These are phyloP conservation scores for Epistrophella euchroma DNA, from an alignment of 2,888 invertebrate genomes.

Conservation along the genomic window DNA sequence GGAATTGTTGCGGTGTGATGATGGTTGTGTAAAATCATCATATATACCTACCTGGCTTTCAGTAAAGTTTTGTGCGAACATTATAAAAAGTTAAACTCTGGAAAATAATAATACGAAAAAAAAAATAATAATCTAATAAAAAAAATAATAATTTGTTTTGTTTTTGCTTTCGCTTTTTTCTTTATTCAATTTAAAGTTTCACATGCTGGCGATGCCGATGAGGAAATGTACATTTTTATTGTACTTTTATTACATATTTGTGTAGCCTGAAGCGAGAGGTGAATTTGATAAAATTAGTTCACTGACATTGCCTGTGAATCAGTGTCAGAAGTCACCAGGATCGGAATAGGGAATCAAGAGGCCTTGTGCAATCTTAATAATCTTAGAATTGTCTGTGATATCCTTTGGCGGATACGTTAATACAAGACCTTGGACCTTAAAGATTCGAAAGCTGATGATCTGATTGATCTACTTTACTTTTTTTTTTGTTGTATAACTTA, in stretches of 20 bases:
- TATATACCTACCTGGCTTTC: not conserved
- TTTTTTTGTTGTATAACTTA: no score
- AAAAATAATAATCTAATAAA: constrained; percentile 27
- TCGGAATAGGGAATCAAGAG: not conserved
- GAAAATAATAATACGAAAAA: constrained; percentile 37
- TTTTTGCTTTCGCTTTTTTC: constrained; percentile 34
- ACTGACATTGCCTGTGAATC: constrained; percentile 13
- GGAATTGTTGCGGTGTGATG: constrained; percentile 18
- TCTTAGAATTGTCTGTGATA: no score
- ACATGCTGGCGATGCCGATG: not conserved
- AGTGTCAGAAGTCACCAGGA: not conserved
- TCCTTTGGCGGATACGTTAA: no score
- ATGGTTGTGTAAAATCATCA: constrained; percentile 27
- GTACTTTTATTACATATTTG: not conserved
- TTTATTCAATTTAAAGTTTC: constrained; percentile 1
- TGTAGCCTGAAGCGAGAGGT: not conserved
- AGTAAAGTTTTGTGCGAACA: constrained; percentile 38
- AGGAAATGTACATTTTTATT: not conserved
- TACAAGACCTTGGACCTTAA: no score
- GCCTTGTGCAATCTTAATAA: no score
- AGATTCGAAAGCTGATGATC: no score
- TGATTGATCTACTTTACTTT: no score
- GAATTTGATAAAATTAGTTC: not conserved
- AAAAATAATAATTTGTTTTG: constrained; percentile 12
- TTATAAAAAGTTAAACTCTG: constrained; percentile 69